A percentile compares a stretch with the other conserved stretches of the same genome.
These are phyloP conservation scores for Polyploca ridens DNA, from an alignment of 2,888 invertebrate species.

Conservation along the genomic window DNA sequence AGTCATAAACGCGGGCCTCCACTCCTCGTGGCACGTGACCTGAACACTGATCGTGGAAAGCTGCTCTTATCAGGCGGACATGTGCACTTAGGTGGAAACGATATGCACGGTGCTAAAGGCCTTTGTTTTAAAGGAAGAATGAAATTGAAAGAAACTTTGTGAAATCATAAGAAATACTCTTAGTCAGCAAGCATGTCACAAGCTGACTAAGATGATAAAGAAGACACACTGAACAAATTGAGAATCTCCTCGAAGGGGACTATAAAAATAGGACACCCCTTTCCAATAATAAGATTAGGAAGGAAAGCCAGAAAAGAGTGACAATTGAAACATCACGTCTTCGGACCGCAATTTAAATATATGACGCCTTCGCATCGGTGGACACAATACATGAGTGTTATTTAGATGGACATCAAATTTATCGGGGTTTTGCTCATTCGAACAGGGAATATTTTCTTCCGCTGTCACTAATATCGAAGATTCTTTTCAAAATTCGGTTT, in stretches of 20 bases:
- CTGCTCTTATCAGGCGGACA: constrained; percentile 55
- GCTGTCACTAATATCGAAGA: constrained; percentile 25
- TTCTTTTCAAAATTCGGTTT: too few relatives aligned
- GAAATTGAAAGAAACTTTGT: background rate
- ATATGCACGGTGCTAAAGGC: constrained; percentile 29
- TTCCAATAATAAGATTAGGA: constrained; percentile 75
- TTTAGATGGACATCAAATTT: constrained; percentile 71
- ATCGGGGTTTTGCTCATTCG: constrained; percentile 37
- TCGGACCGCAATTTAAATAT: constrained; percentile 79
- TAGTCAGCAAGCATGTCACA: too few relatives aligned
- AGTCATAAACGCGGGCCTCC: constrained; percentile 75
- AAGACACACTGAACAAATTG: background rate
- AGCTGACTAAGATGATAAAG: background rate
- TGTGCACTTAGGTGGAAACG: constrained; percentile 53
- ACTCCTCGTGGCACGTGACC: constrained; percentile 63
- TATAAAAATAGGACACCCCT: constrained; percentile 52
- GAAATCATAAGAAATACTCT: too few relatives aligned
- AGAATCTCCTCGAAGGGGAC: background rate
- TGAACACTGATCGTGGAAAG: constrained; percentile 50
- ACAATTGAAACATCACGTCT: constrained; percentile 76
- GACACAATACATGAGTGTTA: constrained; percentile 55
- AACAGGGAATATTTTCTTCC: constrained; percentile 33
- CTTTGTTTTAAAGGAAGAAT: constrained; percentile 25
- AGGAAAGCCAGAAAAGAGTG: constrained; percentile 46
- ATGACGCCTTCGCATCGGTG: constrained; percentile 60